Evolutionary conservation across 2,113 vertebrate species (phyloP).

Genomic region (Suncus etruscus): DNA sequence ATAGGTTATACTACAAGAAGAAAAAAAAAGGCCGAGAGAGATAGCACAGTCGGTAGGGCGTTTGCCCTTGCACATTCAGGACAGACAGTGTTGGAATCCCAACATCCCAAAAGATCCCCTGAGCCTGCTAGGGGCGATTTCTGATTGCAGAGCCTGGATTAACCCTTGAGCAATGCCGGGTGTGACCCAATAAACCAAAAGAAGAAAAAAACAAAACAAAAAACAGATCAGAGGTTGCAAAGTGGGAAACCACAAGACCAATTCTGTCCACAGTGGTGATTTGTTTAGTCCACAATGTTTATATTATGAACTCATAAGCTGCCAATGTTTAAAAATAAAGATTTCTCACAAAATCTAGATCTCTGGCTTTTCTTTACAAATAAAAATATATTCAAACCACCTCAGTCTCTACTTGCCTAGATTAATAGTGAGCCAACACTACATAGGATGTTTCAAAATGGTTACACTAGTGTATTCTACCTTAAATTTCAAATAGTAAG

Average conservation of each 20-base stretch:
- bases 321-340: slow-evolving; percentile 66
- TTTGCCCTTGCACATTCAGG: no score
- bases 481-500: neutral
- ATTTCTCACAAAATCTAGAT: slow-evolving; percentile 60
- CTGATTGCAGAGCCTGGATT: no score
- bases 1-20: slow-evolving; percentile 10
- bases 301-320: slow-evolving; percentile 57
- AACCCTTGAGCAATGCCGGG: no score
- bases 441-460: slow-evolving; percentile 20
- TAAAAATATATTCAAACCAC: slow-evolving; percentile 35
- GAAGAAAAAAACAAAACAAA: neutral
- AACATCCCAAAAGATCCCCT: no score
- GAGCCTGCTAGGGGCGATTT: no score
- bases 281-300: slow-evolving; percentile 38
- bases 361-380: slow-evolving; percentile 48
- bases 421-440: neutral
- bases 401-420: neutral
- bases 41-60: no score
- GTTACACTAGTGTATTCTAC: slow-evolving; percentile 18
- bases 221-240: slow-evolving; percentile 44
- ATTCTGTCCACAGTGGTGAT: slow-evolving; percentile 43
- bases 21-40: no score
- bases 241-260: slow-evolving; percentile 59
- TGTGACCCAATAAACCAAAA: no score
- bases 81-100: no score